Percentiles rank a stretch among this genome's conserved stretches.
These are phyloP conservation scores for Lepidotrigona ventralis DNA, from an alignment of 1,140 invertebrate species.

Conservation along the genomic window DNA sequence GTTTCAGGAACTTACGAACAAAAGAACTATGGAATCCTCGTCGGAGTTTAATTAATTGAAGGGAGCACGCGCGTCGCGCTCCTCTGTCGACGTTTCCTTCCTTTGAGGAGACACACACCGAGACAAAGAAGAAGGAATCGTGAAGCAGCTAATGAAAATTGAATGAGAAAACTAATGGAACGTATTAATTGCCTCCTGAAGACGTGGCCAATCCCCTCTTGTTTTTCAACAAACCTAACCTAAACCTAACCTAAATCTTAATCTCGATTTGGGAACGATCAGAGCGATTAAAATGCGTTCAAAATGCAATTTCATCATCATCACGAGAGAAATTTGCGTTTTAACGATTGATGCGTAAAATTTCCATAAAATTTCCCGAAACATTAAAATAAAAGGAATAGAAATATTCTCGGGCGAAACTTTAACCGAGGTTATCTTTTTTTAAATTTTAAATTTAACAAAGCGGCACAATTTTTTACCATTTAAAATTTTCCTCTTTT, in stretches of 20 bases:
- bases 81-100: neutral
- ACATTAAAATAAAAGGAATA: too few relatives aligned
- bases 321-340: neutral
- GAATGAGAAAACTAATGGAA: slow-evolving; percentile 25
- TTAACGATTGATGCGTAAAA: neutral
- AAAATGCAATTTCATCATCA: neutral
- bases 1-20: neutral
- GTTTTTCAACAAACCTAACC: neutral
- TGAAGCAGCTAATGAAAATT: slow-evolving; percentile 39
- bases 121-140: slow-evolving; percentile 6
- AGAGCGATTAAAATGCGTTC: neutral
- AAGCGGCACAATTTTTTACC: too few relatives aligned
- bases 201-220: neutral
- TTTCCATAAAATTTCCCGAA: too few relatives aligned
- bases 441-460: too few relatives aligned
- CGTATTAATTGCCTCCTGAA: slow-evolving; percentile 37
- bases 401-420: too few relatives aligned
- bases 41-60: slow-evolving; percentile 35
- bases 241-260: neutral
- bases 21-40: neutral
- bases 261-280: neutral
- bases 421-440: too few relatives aligned
- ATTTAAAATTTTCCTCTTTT: too few relatives aligned
- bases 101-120: neutral
- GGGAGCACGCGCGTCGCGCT: neutral